Percentiles rank a stretch among this genome's conserved stretches.
These are phyloP conservation scores for Ceyx melanurus DNA, from an alignment of 2,113 vertebrate genomes.

Conservation along the genomic window DNA sequence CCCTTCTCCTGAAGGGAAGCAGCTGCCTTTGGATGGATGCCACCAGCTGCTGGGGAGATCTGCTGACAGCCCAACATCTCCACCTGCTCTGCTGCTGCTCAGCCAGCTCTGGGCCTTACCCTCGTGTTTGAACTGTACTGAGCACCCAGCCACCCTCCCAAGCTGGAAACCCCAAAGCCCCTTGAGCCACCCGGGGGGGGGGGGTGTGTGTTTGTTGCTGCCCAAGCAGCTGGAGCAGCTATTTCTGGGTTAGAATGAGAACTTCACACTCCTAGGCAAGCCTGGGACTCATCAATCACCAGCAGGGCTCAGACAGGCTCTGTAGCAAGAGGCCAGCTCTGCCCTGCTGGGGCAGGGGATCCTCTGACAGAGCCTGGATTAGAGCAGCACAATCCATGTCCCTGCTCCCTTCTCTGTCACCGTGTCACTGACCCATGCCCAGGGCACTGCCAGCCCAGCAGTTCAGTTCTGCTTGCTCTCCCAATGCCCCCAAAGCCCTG, in stretches of 20 bases:
- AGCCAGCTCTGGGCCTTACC: constrained; percentile 16
- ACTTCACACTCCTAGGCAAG: neutral
- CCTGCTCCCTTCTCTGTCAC: neutral
- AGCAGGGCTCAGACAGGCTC: neutral
- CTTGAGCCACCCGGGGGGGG: neutral
- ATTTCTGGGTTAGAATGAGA: neutral
- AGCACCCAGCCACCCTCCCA: neutral
- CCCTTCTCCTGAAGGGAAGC: constrained; percentile 44
- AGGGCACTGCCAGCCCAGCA: neutral
- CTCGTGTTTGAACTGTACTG: neutral
- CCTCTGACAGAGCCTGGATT: neutral
- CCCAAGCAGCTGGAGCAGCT: constrained; percentile 32
- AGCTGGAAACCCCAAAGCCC: neutral
- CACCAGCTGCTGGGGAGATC: constrained; percentile 39
- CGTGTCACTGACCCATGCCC: neutral
- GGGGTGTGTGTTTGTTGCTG: neutral
- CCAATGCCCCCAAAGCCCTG: neutral
- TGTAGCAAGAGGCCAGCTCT: neutral
- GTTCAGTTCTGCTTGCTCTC: neutral
- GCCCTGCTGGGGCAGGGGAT: neutral
- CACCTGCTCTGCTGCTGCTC: constrained; percentile 44
- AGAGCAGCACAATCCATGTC: neutral
- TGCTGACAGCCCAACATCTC: constrained; percentile 48
- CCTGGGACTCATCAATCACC: constrained; percentile 41
- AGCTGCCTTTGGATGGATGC: constrained; percentile 60